Conservation (phyloP, 2,888 invertebrate genomes). For the Teleiodes luculella region DNA sequence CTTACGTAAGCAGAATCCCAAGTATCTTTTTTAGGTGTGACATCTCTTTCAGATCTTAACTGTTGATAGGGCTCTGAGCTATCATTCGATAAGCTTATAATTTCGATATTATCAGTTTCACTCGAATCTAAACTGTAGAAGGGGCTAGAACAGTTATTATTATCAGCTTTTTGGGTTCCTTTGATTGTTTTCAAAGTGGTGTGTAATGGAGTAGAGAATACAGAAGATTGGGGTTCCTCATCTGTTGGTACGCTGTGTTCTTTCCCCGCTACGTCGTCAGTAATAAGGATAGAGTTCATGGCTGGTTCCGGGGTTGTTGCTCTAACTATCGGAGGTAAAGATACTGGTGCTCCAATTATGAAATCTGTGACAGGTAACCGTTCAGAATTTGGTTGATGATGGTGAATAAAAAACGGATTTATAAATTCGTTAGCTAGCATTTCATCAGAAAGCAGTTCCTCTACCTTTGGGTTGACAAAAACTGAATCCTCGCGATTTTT, state of each 20-base stretch:
- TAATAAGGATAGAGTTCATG: conserved; percentile 48
- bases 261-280: conserved; percentile 21
- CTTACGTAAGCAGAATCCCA: conserved; percentile 78
- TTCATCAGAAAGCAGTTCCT: conserved; percentile 35
- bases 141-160: conserved; percentile 31
- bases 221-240: conserved; percentile 22
- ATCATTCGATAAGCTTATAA: conserved; percentile 39
- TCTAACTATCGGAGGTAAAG: conserved; percentile 59
- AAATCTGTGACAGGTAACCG: conserved; percentile 57
- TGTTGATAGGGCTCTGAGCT: conserved; percentile 36
- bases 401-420: conserved; percentile 61
- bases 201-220: conserved; percentile 38
- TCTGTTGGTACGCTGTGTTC: conserved; percentile 15
- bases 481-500: conserved; percentile 45
- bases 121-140: conserved; percentile 57
- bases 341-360: conserved; percentile 74
- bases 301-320: conserved; percentile 52
- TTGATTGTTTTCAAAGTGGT: conserved; percentile 22
- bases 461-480: conserved; percentile 41
- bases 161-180: conserved; percentile 14
- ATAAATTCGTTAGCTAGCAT: conserved; percentile 52
- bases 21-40: conserved; percentile 60
- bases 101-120: conserved; percentile 39
- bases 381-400: conserved; percentile 33
- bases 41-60: conserved; percentile 35